phyloP scores from a whole-genome alignment of 1,140 invertebrate species.

The Campoletis sonorensis region DNA sequence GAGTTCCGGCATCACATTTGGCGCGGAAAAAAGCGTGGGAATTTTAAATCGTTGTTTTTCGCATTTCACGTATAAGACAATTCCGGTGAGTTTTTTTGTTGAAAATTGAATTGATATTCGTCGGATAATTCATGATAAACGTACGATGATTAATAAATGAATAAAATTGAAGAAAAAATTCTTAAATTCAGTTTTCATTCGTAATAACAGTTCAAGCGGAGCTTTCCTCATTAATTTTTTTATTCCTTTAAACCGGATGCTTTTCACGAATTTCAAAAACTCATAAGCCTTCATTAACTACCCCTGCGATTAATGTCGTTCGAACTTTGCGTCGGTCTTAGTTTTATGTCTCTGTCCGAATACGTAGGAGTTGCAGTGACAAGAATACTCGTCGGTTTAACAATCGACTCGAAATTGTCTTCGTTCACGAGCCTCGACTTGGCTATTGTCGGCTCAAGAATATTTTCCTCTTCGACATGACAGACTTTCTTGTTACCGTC shows the following conservation, averaged over 20 bases:
- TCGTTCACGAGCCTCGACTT: neutral
- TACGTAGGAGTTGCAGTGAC: neutral
- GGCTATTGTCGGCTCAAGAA: neutral
- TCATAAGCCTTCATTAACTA: neutral
- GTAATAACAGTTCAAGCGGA: no score
- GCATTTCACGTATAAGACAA: no score
- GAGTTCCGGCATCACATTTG: no score
- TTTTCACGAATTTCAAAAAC: neutral
- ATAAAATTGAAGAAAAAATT: neutral
- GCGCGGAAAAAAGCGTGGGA: neutral
- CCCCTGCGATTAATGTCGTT: neutral
- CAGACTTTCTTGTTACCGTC: neutral
- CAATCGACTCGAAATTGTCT: neutral
- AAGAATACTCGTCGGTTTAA: neutral
- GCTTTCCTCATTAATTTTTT: neutral
- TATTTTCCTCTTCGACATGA: neutral
- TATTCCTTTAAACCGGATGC: neutral
- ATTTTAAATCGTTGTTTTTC: neutral
- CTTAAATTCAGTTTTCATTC: no score
- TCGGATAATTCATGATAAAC: no score
- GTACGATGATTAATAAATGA: no score
- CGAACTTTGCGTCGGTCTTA: conserved; percentile 13
- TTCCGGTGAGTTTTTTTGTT: no score
- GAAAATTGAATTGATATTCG: neutral
- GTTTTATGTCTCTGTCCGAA: neutral